Percentiles rank a stretch among this genome's conserved stretches.
Conservation (phyloP, 2,113 vertebrate genomes). For the Serinus canaria region DNA sequence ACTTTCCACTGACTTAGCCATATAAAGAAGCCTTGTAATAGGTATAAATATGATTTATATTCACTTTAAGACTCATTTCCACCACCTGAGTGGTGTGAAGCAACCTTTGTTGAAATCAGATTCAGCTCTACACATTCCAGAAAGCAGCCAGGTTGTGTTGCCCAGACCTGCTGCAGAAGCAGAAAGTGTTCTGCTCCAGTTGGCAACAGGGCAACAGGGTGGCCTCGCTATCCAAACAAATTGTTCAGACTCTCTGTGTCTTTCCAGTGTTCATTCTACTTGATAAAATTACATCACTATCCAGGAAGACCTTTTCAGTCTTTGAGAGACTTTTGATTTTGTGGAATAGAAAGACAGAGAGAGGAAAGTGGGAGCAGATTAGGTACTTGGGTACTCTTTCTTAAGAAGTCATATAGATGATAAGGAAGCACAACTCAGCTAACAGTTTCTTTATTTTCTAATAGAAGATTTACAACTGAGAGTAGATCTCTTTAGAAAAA, state of each 20-base stretch:
- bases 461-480: background rate
- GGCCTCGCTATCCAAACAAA: background rate
- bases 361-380: background rate
- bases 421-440: background rate
- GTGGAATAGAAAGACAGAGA: background rate
- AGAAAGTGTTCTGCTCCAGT: background rate
- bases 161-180: background rate
- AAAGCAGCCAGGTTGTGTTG: background rate
- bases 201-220: background rate
- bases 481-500: background rate
- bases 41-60: slow-evolving; percentile 10
- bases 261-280: background rate
- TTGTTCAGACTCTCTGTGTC: background rate
- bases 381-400: background rate
- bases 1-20: background rate
- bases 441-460: background rate
- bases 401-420: background rate
- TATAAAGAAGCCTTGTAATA: slow-evolving; percentile 16
- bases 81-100: slow-evolving; percentile 17
- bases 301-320: background rate
- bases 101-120: background rate
- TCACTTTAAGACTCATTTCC: slow-evolving; percentile 1
- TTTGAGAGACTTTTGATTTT: background rate
- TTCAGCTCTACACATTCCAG: background rate
- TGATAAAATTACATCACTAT: background rate